Base-by-base conservation (phyloP, 2,888 invertebrate species). In the Mamestra brassicae region DNA sequence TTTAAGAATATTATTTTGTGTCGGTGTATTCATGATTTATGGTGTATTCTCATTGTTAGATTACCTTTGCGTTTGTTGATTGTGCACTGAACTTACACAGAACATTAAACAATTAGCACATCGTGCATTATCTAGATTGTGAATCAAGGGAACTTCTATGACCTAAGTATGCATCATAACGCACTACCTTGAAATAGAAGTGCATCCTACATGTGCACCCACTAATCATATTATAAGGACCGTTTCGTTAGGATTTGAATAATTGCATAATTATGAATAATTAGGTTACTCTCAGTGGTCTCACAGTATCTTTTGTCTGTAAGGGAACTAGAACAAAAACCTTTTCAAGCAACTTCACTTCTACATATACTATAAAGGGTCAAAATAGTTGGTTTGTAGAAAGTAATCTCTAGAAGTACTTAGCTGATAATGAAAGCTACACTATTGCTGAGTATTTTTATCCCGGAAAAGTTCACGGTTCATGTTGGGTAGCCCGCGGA, bases 171-270 rank as follows among this genome's bases (percentile, higher is more conserved):
- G 65, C 76, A 69, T 84, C 54, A 38, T 62, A 74, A 54, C n/a
- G 36, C 52, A 72, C 55, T 66, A 17, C 73, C 77, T 78, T 74
- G 78, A 63, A 72, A 71, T 61, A 65, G 38, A 72, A 69, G 64
- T 80, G 81, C 85, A 84, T 83, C 70, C 81, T 72, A 84, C 74
- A 84, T 85, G 36, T 63, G 66, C 78, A 76, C 71, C 75, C 78
- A 77, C 83, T 66, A 63, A 66, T 68, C 34, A 71, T 62, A 47
- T 54, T 65, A 52, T 52, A 71, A 85, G 83, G 64, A 76, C 58
- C 58, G 58, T 58, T 68, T 66, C 5, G 54, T 60, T 64, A 34
- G 10, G 4, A 45, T 55, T 4, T 3, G 6, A 17, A 52, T 78
- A 58, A 47, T 54, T 81, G 3, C n/a, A 45, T 57, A 10, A 0